Percentiles rank a stretch among this genome's conserved stretches.
Conservation (phyloP, 1,140 invertebrate genomes). For the Helicoverpa armigera region DNA sequence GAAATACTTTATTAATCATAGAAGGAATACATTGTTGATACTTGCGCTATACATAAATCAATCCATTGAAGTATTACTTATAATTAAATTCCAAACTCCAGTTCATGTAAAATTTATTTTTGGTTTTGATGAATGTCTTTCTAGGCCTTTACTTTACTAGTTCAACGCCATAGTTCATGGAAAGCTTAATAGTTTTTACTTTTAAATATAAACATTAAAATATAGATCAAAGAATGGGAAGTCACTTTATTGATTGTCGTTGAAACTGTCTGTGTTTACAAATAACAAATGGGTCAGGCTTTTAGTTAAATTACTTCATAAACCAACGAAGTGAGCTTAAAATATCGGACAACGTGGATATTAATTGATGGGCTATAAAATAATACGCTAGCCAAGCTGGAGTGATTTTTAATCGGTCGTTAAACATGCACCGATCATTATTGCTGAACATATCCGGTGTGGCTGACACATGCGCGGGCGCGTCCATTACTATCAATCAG, state of each 20-base stretch:
- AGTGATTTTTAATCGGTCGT: conserved; percentile 65
- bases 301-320: conserved; percentile 41
- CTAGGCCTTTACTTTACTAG: no score
- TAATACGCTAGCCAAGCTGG: conserved; percentile 56
- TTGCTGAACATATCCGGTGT: conserved; percentile 24
- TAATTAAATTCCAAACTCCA: neutral
- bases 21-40: neutral
- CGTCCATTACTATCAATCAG: conserved; percentile 43
- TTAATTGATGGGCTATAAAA: conserved; percentile 60
- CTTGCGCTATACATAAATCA: neutral
- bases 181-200: neutral
- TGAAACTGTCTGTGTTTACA: neutral
- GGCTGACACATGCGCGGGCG: neutral
- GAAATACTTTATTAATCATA: conserved; percentile 7
- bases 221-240: neutral
- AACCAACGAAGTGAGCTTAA: conserved; percentile 38
- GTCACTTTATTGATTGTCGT: neutral
- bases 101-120: no score
- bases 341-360: conserved; percentile 52
- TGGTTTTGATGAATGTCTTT: no score
- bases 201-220: neutral
- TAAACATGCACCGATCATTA: conserved; percentile 53
- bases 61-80: neutral
- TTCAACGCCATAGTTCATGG: neutral
- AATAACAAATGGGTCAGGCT: neutral